Evolutionary conservation across 2,113 vertebrate species (phyloP).

Genomic region (Meriones unguiculatus): DNA sequence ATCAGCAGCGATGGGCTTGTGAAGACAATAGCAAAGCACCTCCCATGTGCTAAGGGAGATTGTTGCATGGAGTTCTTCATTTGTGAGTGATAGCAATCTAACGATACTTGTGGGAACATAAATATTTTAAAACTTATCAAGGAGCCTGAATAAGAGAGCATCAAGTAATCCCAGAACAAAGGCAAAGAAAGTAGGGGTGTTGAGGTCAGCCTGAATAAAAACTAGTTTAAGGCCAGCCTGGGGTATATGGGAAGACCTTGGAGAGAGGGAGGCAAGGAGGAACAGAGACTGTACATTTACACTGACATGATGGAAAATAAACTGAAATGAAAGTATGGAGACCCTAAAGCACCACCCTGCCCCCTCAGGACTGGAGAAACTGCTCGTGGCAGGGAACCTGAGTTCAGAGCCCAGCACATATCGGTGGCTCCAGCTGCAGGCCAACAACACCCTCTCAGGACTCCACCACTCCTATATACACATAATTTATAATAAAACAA

Average conservation of each 20-base stretch:
- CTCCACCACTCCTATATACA: not conserved
- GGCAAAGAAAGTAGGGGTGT: no score
- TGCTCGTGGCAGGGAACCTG: not conserved
- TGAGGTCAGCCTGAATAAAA: not conserved
- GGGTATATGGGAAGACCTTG: not conserved
- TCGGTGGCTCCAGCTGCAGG: no score
- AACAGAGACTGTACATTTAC: not conserved
- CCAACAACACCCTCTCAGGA: not conserved
- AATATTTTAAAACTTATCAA: conserved; percentile 42
- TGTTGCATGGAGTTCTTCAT: not conserved
- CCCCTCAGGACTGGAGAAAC: not conserved
- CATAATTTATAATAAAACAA: not conserved
- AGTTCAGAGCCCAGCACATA: not conserved
- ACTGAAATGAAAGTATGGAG: not conserved
- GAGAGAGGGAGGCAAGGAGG: no score
- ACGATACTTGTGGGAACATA: conserved; percentile 2
- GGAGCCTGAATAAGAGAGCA: not conserved
- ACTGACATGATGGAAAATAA: not conserved
- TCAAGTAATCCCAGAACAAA: not conserved
- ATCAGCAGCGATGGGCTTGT: not conserved
- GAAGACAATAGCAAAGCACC: not conserved
- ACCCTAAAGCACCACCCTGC: not conserved
- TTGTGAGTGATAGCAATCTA: not conserved
- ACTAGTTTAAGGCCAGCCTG: not conserved
- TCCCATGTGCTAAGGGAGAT: not conserved